Evolutionary conservation across 1,140 invertebrate species (phyloP), one percentile per base, ranked within the genome.

Genomic region (Gryon sp.): DNA sequence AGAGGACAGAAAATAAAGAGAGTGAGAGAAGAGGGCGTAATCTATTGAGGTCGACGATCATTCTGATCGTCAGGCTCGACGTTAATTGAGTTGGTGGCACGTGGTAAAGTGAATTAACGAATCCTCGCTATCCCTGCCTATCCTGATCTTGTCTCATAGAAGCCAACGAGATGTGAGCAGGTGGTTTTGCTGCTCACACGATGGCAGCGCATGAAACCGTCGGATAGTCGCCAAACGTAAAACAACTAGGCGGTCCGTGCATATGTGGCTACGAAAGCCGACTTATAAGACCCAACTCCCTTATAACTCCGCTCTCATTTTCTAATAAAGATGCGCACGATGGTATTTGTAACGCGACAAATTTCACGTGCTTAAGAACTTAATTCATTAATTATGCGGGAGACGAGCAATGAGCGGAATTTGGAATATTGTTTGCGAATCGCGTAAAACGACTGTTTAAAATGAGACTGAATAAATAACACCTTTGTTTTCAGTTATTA

Each of bases 41-140:
- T 50, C 63, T 60, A 76, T 80, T 65, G 63, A 63, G 77, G 72
- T 73, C 77, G 77, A 76, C 78, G 77, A 86, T 86, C 81, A 84
- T 87, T 85, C 80, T 76, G 79, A 83, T 83, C 83, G 82, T 82
- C 83, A 82, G 82, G 73, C 78, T 68, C 55, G 82, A 84, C 84
- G 82, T 82, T 86, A 86, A 86, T 84, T 83, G 81, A 85, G 81
- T 86, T 83, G 65, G 80, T 80, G 82, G 83, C 77, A 78, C 81
- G 79, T 73, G 80, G 76, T 73, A 76, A 79, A 76, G 53, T 80
- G 81, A 86, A 87, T 86, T 87, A 86, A 86, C 84, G 81, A 83
- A 83, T 85, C 43, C 70, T 59, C 79, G 78, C 80, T 75, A 70
- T 72, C 78, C 62, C 68, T 73, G 50, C 46, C 76, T 70, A 65